A percentile compares a stretch with the other conserved stretches of the same genome.
Conservation (phyloP, 2,888 invertebrate species). For the Morinoia aosen region DNA sequence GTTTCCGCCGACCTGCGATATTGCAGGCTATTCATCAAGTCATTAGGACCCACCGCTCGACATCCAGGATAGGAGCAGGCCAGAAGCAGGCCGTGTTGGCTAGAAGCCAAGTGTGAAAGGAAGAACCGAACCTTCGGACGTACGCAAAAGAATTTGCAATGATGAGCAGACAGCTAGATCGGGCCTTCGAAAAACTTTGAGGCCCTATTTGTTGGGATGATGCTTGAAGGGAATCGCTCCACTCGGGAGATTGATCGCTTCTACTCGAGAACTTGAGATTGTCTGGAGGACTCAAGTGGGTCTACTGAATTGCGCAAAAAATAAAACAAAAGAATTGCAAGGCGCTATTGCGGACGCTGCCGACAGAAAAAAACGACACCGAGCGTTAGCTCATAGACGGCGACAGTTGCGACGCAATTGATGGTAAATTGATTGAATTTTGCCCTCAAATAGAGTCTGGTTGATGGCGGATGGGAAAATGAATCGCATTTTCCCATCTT, state of each 20-base stretch:
- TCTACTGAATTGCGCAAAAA: not conserved
- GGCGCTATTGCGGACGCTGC: not conserved
- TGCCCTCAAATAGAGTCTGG: too few relatives aligned
- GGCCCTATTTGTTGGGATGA: constrained; percentile 20
- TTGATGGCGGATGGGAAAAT: too few relatives aligned
- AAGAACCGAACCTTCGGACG: not conserved
- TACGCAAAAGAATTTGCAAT: not conserved
- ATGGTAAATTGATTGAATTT: not conserved
- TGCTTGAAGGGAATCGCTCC: constrained; percentile 11
- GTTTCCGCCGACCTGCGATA: constrained; percentile 51
- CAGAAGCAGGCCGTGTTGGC: constrained; percentile 17
- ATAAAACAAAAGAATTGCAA: not conserved
- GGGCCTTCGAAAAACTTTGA: not conserved
- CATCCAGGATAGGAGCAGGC: constrained; percentile 23
- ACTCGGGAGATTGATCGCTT: not conserved
- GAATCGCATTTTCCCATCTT: too few relatives aligned
- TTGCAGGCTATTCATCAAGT: constrained; percentile 44
- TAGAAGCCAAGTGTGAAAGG: constrained; percentile 27
- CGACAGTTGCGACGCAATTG: not conserved
- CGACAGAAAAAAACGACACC: not conserved
- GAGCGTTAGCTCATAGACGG: not conserved
- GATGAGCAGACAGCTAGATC: constrained; percentile 39
- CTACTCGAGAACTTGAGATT: not conserved
- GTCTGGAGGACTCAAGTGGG: not conserved
- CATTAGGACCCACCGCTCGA: constrained; percentile 29